Conservation (phyloP, 2,113 vertebrate genomes). For the Ochotona curzoniae region DNA sequence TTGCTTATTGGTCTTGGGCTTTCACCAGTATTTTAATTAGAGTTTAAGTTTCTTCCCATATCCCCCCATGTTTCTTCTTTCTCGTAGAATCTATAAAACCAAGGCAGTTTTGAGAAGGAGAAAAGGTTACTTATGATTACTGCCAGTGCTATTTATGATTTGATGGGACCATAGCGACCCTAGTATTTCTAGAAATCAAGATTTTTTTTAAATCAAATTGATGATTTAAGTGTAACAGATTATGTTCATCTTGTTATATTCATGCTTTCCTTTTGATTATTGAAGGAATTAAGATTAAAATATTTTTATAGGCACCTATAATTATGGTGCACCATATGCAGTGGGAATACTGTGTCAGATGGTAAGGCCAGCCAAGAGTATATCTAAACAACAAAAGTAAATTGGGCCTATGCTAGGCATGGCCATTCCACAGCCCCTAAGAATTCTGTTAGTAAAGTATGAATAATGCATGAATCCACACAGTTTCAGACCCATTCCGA, state of each 20-base stretch:
- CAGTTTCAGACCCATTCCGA: neutral
- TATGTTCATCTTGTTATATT: neutral
- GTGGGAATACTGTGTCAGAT: too few species aligned
- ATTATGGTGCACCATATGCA: neutral
- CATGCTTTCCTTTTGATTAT: neutral
- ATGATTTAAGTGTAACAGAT: neutral
- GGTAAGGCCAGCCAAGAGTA: neutral
- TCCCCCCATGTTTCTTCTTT: neutral
- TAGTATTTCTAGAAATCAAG: neutral
- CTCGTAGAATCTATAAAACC: conserved; percentile 24
- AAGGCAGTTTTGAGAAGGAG: neutral
- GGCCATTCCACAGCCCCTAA: neutral
- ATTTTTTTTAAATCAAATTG: neutral
- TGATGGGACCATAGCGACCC: neutral
- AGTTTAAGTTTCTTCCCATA: neutral
- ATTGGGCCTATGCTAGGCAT: neutral
- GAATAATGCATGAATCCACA: neutral
- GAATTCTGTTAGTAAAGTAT: neutral
- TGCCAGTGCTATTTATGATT: neutral
- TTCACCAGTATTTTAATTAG: neutral
- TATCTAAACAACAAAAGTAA: neutral
- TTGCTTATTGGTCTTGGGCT: neutral
- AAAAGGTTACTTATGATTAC: neutral
- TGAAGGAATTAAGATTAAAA: conserved; percentile 16
- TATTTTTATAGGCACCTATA: neutral